A percentile compares a stretch with the other conserved stretches of the same genome.
Evolutionary conservation across 2,797 vertebrate species (phyloP).

Genomic region (Falco columbarius): DNA sequence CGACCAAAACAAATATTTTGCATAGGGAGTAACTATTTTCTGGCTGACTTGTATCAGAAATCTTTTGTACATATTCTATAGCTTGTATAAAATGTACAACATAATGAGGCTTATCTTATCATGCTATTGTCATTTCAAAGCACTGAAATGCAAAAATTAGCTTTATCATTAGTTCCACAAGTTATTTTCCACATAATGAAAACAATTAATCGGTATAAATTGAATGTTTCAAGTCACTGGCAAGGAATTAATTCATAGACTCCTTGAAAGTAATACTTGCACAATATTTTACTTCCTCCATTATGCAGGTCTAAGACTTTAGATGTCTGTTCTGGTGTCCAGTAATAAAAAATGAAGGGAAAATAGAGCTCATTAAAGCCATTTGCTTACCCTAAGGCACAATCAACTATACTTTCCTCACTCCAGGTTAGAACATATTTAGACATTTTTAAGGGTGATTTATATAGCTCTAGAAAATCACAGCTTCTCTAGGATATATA

Average conservation of each 20-base stretch:
- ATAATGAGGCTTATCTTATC: slow-evolving; percentile 56
- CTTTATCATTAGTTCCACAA: slow-evolving; percentile 73
- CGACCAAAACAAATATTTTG: background rate
- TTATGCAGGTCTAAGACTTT: background rate
- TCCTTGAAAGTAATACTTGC: background rate
- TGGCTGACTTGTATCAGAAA: background rate
- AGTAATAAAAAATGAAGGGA: background rate
- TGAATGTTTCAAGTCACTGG: slow-evolving; percentile 61
- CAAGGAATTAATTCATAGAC: background rate
- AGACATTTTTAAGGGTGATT: background rate
- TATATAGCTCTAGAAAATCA: background rate
- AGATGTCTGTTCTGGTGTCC: background rate
- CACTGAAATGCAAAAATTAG: slow-evolving; percentile 69
- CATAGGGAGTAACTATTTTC: background rate
- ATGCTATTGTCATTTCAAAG: slow-evolving; percentile 68
- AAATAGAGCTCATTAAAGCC: background rate
- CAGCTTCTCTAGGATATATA: background rate
- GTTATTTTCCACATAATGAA: slow-evolving; percentile 65
- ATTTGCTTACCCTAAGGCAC: background rate
- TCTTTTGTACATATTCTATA: slow-evolving; percentile 36
- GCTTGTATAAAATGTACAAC: slow-evolving; percentile 47
- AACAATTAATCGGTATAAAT: slow-evolving; percentile 69
- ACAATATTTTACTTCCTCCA: background rate
- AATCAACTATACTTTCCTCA: background rate
- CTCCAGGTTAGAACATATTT: background rate